A percentile compares a stretch with the other conserved stretches of the same genome.
Evolutionary conservation across 2,113 vertebrate genomes (phyloP).

Genomic region (Jacana jacana): DNA sequence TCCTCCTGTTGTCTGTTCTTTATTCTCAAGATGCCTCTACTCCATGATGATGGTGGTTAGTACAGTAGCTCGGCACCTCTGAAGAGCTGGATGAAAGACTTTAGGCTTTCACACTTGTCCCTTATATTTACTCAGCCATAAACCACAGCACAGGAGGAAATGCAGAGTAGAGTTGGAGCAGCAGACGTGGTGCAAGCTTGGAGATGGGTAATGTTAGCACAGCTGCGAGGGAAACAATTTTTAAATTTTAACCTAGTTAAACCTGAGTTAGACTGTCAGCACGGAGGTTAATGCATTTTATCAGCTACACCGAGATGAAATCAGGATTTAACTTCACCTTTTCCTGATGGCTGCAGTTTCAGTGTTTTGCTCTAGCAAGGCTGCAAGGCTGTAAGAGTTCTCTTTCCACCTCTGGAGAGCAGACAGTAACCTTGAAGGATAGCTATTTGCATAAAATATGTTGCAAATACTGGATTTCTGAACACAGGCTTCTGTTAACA

Average conservation of each 20-base stretch:
- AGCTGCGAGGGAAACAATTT: not conserved
- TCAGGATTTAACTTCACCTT: not conserved
- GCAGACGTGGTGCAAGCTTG: not conserved
- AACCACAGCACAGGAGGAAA: not conserved
- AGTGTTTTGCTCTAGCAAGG: not conserved
- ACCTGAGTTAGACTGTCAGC: not conserved
- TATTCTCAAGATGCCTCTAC: not conserved
- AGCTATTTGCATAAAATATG: not conserved
- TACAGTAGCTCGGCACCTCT: not conserved
- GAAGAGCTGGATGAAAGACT: not conserved
- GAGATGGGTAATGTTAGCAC: not conserved
- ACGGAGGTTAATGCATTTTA: not conserved
- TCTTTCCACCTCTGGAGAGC: not conserved
- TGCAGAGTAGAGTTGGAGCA: not conserved
- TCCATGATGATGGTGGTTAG: not conserved
- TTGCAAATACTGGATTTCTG: constrained; percentile 21
- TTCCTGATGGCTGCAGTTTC: not conserved
- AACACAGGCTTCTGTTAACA: constrained; percentile 10
- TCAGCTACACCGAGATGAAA: not conserved
- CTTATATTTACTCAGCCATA: not conserved
- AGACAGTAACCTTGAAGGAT: not conserved
- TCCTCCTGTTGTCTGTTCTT: not conserved
- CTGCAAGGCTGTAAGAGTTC: not conserved
- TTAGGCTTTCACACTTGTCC: not conserved
- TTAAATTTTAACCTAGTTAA: not conserved